Conservation (phyloP, 2,797 vertebrate species). For the Brachyrhaphis roseni region DNA sequence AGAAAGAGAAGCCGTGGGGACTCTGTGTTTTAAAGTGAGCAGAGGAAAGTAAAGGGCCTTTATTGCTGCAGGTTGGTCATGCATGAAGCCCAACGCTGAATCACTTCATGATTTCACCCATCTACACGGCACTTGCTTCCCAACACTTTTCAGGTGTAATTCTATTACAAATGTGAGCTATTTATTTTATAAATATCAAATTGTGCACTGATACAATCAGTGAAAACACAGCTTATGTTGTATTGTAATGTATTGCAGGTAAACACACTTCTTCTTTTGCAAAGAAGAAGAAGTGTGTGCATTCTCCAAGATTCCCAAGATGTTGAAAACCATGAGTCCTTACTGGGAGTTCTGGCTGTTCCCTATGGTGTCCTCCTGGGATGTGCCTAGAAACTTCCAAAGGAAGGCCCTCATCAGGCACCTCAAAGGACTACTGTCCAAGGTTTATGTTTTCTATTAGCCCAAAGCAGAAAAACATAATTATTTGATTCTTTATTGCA, state of each 20-base stretch:
- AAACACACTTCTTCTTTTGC: no score
- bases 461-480: neutral
- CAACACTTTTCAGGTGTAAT: slow-evolving; percentile 28
- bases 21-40: slow-evolving; percentile 22
- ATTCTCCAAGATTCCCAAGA: neutral
- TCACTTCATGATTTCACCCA: slow-evolving; percentile 52
- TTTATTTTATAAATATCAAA: no score
- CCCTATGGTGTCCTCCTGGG: neutral
- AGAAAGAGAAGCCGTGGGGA: slow-evolving; percentile 21
- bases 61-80: slow-evolving; percentile 26
- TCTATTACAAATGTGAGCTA: no score
- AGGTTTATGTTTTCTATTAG: neutral
- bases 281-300: no score
- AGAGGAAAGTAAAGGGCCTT: slow-evolving; percentile 18
- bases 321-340: neutral
- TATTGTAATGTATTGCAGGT: no score
- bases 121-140: slow-evolving; percentile 39
- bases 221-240: no score
- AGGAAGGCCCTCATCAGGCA: neutral
- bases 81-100: slow-evolving; percentile 54
- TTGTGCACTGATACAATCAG: no score
- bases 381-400: neutral
- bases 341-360: neutral
- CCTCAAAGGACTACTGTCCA: neutral
- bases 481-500: neutral